Evolutionary conservation across 2,888 invertebrate species (phyloP), one percentile per base, ranked within the genome.

Genomic region (Adineta ricciae): DNA sequence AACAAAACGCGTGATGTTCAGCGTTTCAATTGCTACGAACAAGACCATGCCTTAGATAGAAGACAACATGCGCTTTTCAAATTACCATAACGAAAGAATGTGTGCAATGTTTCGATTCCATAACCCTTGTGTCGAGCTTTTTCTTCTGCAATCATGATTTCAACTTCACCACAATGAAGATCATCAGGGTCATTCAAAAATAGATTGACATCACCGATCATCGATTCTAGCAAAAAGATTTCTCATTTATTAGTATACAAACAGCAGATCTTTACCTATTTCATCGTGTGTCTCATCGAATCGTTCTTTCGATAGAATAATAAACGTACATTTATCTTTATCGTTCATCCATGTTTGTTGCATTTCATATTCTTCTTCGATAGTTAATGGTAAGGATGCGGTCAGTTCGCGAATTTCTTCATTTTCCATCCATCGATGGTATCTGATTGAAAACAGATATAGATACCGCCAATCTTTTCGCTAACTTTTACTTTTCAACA

Each of bases 151-250:
- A 98, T 95, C 97, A 98, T 97, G 86, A 97, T 94, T 92, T 96
- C 96, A 85, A 94, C 93, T 92, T 97, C 97, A 49, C 91, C 92
- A 24, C 86, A 52, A 21, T 93, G 85, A 90, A 90, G 32, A 90
- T 88, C 46, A 89, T 86, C 83, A 14, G 72, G 24, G 50, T 85
- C 84, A 52, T 64, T 88, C 46, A 96, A 91, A 90, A 96, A 97
- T 86, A 97, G 92, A 91, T 97, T 97, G 86, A 96, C 96, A 89
- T 98, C 97, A 19, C 97, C 97, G 87, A 97, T 93, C 95, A 97
- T 95, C 1, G 95, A 92, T 84, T 92, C 93, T 93, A 89, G 82
- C 4, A 14, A 64, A 64, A 64, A 5, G 1, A 9, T 24, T 46
- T 46, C 11, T 46, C 46, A 46, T 46, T 8, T 46, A 46, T 46